Conservation (phyloP, 2,113 vertebrate genomes). For the Probosciger aterrimus region DNA sequence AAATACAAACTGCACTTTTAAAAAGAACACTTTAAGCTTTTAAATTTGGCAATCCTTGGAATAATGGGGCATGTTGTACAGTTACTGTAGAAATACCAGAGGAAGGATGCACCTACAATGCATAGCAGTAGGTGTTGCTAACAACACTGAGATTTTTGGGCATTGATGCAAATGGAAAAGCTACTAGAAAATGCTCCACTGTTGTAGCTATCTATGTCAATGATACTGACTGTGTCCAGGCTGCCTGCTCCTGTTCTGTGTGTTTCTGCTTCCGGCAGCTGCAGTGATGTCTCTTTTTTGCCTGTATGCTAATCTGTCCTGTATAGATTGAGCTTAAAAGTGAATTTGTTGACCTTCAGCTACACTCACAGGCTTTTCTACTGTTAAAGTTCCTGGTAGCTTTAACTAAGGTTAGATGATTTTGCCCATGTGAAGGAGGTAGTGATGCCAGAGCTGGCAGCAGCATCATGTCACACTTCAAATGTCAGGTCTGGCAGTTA, state of each 20-base stretch:
- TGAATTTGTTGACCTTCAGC: neutral
- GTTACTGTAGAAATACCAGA: neutral
- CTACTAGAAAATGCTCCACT: neutral
- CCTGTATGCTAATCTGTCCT: neutral
- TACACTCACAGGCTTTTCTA: neutral
- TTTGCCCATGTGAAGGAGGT: neutral
- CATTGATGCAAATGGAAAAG: neutral
- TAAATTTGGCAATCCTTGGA: neutral
- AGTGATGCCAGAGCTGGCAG: neutral
- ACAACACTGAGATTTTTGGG: neutral
- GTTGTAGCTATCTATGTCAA: neutral
- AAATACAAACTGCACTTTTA: neutral
- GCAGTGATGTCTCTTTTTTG: neutral
- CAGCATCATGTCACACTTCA: neutral
- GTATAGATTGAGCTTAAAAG: neutral
- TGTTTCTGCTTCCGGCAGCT: neutral
- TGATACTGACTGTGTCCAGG: neutral
- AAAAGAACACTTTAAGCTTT: neutral
- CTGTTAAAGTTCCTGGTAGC: neutral
- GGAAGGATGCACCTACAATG: neutral
- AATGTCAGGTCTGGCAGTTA: neutral
- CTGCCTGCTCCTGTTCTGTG: neutral
- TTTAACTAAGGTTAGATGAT: neutral
- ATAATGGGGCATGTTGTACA: neutral
- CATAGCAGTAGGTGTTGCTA: neutral